These are phyloP conservation scores for Ahaetulla prasina DNA, from an alignment of 2,113 vertebrate genomes.

Conservation along the genomic window DNA sequence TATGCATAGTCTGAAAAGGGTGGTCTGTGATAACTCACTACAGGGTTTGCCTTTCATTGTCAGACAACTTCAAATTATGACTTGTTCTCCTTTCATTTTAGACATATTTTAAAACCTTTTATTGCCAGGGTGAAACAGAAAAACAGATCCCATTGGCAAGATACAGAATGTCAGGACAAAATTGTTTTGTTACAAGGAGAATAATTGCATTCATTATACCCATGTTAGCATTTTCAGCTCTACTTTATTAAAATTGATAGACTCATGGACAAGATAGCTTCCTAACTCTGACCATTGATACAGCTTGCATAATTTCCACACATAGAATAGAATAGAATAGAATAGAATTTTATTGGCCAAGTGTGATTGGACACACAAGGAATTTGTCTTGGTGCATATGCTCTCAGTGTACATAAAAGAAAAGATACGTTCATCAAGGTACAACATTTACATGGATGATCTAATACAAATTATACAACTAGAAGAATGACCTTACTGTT, in stretches of 20 bases:
- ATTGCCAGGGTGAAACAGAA: not conserved
- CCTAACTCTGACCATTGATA: not conserved
- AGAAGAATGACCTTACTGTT: not conserved
- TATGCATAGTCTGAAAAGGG: not conserved
- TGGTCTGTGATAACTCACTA: not conserved
- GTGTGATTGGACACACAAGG: too few relatives aligned
- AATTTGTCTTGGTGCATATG: too few relatives aligned
- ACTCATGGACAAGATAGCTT: not conserved
- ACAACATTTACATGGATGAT: too few relatives aligned
- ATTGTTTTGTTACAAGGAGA: not conserved
- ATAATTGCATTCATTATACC: not conserved
- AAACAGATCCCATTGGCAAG: not conserved
- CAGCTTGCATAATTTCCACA: not conserved
- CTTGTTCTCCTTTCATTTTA: not conserved
- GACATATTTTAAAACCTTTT: not conserved
- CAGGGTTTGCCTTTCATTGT: not conserved
- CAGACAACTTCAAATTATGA: not conserved
- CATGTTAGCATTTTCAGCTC: not conserved
- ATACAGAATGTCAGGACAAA: not conserved
- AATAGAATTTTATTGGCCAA: too few relatives aligned
- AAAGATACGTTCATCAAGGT: too few relatives aligned
- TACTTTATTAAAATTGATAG: not conserved
- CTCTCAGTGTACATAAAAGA: too few relatives aligned
- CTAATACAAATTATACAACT: not conserved
- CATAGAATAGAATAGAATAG: too few relatives aligned